Base-by-base conservation (phyloP, 2,888 invertebrate genomes). In the Volucella bombylans region DNA sequence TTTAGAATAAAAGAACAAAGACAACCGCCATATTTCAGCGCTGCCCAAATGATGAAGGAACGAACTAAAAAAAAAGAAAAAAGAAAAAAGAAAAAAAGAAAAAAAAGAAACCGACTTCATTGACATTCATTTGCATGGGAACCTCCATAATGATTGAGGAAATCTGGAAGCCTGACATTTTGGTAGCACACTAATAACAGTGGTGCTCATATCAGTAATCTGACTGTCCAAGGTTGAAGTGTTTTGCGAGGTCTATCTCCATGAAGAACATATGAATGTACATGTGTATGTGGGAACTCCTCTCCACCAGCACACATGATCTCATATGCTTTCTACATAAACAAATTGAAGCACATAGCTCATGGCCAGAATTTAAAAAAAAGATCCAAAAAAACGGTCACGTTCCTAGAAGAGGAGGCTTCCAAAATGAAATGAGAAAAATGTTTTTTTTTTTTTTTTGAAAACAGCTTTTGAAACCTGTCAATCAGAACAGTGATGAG, bases 151-250 rank as follows among this genome's bases (percentile, higher is more conserved):
- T 59, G 74, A 80, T 80, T 74, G 69, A 71, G 69, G 71, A 83
- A 83, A 80, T 83, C 83, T 83, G 83, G 69, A 79, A 83, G 82
- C 79, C 79, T 73, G 83, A 80, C 80, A 80, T 80, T 80, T 73
- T 55, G 83, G 83, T 71, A 73, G 73, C 69, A 50, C 78, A 77
- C 76, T 74, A 79, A 83, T 79, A 79, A 79, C 69, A 74, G 68
- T 65, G 64, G 62, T 72, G 59, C 45, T 61, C 54, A 50, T 79
- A 79, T 74, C 69, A 65, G 73, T 73, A 68, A 54, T 69, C 61
- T 55, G 80, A 74, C 83, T 74, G 50, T 55, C 54, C 83, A 83
- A 83, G 80, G 83, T 65, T 80, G 45, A 55, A 74, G 31, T 41
- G 64, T 15, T 41, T 38, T 54, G 47, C 62, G 68, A 57, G 67